A percentile compares a stretch with the other conserved stretches of the same genome.
Evolutionary conservation across 2,797 vertebrate genomes (phyloP).

Genomic region (Morus bassanus): DNA sequence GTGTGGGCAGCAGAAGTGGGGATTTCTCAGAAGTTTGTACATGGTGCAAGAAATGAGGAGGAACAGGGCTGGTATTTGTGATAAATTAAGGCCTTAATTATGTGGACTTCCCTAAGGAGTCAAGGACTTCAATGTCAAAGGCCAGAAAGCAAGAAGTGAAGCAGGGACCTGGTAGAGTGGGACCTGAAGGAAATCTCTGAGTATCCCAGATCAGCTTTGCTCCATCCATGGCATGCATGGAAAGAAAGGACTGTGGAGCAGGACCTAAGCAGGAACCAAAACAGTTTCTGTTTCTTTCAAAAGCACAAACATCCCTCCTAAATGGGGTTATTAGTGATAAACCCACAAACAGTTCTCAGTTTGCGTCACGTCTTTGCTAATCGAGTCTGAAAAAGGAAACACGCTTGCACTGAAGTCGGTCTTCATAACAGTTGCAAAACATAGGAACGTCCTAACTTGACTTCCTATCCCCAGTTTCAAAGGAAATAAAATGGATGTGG

Average conservation of each 20-base stretch:
- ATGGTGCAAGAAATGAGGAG: neutral
- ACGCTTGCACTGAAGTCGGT: neutral
- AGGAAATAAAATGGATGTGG: neutral
- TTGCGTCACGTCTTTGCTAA: neutral
- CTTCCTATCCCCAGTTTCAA: neutral
- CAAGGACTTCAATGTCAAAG: neutral
- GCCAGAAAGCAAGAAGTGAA: neutral
- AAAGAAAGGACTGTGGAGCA: neutral
- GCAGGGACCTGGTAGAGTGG: neutral
- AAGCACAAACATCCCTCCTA: neutral
- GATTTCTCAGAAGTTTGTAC: neutral
- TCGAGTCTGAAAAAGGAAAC: neutral
- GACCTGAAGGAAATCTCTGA: neutral
- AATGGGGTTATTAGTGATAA: neutral
- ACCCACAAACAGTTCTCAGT: neutral
- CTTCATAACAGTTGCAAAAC: neutral
- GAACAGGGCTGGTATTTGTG: neutral
- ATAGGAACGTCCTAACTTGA: neutral
- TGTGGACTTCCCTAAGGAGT: neutral
- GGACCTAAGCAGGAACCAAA: neutral
- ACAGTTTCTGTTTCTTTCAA: neutral
- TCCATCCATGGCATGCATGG: accelerated
- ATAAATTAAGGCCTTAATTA: neutral
- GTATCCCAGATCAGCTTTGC: neutral
- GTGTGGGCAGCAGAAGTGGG: neutral